A percentile compares a stretch with the other conserved stretches of the same genome.
phyloP scores from a whole-genome alignment of 1,140 invertebrate species.

The Zaprionus vittiger region DNA sequence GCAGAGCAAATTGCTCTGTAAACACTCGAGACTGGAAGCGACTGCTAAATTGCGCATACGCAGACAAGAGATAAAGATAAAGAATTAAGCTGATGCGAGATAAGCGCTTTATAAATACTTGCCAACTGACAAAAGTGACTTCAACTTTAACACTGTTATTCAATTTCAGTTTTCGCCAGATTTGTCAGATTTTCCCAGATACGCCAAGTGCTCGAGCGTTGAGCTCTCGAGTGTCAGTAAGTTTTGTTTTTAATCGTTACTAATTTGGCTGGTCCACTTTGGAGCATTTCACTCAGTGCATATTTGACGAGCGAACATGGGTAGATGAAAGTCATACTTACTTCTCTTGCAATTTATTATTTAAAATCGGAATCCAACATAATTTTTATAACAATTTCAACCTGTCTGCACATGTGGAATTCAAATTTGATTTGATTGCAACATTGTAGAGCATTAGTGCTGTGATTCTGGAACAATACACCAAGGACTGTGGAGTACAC shows the following conservation, averaged over 20 bases:
- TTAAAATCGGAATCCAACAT: background rate
- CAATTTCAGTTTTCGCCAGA: constrained; percentile 59
- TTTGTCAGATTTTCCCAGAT: constrained; percentile 31
- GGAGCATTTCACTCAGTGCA: background rate
- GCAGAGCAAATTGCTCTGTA: constrained; percentile 69
- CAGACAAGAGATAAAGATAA: constrained; percentile 68
- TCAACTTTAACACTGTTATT: constrained; percentile 52
- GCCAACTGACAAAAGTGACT: constrained; percentile 63
- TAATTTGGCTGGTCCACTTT: background rate
- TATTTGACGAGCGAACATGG: background rate
- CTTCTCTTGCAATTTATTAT: background rate
- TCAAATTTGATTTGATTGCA: too few species aligned
- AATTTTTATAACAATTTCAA: background rate
- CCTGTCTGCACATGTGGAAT: background rate
- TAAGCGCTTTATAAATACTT: constrained; percentile 72
- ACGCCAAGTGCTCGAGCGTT: constrained; percentile 1
- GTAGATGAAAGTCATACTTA: too few species aligned
- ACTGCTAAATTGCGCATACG: constrained; percentile 71
- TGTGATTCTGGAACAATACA: background rate
- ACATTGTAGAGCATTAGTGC: background rate
- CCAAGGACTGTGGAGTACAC: background rate
- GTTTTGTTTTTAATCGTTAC: constrained; percentile 13
- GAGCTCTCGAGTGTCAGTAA: constrained; percentile 23
- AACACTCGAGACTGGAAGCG: constrained; percentile 47
- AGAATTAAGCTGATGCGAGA: constrained; percentile 63